Base-by-base conservation (phyloP, 2,888 invertebrate species). In the Melieria picta region DNA sequence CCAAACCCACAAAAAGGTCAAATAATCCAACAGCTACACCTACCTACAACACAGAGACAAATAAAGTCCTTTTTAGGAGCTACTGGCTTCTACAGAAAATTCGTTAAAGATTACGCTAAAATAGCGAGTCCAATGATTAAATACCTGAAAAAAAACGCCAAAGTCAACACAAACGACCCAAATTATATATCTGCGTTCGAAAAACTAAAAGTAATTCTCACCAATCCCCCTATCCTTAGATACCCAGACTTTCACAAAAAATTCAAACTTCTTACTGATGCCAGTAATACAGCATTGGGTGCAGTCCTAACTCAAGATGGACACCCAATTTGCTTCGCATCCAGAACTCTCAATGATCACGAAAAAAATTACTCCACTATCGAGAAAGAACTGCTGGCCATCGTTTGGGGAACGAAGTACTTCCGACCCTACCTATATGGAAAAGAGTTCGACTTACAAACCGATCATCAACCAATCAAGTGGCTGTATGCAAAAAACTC, bases 291-390 rank as follows among this genome's bases (percentile, higher is more conserved):
- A 45, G 62, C 69, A n/a, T 11, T 69, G 7, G 69, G 61, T 4
- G 69, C 62, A 4, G 67, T 67, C 3, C 42, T 67, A 42, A 48
- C 67, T 5, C 62, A 68, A 61, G 16, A 55, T 7, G 68, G 55
- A 2, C 67, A 60, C 58, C 60, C 52, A 62, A 13, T 55, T 4
- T 48, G 57, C 7, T 61, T 13, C 7, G 55, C 46, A 9, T 55
- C 55, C 3, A 30, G 62, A 43, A 69, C 56, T 3, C n/a, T 69
- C 5, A 69, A 58, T 43, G 16, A 69, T 4, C 52, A 64, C 16
- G 50, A 64, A 11, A 48, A 42, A 30, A 64, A 50, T 11, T 64
- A 64, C n/a, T 30, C 10, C 4, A 46, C 64, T 4, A 50, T 46
- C 10, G 52, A 64, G 4, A 64, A 52, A 4, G 50, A 52, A 30